phyloP scores from a whole-genome alignment of 37 sponge, comb jelly and placozoan species.

The Theonella swinhoei region DNA sequence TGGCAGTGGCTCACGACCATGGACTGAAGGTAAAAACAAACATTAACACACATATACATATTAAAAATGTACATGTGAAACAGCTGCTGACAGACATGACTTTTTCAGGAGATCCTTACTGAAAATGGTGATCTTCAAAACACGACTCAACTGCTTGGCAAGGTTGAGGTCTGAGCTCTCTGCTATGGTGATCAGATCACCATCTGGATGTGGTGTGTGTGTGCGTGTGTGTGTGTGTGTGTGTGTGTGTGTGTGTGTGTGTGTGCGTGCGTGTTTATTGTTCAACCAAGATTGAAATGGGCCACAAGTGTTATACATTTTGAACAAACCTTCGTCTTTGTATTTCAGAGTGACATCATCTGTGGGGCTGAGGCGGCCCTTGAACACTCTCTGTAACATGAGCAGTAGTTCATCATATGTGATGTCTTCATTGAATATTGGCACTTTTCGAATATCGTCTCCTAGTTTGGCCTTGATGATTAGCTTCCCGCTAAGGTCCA shows the following conservation, averaged over 20 bases:
- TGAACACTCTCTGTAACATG: constrained; percentile 90
- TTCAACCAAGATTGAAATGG: too few species aligned
- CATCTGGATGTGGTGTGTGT: too few species aligned
- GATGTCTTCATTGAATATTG: constrained; percentile 92
- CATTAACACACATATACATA: not conserved
- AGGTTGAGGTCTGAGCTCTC: constrained; percentile 83
- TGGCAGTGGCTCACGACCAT: constrained; percentile 44
- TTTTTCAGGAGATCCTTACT: constrained; percentile 51
- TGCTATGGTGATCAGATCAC: constrained; percentile 84
- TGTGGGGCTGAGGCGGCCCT: constrained; percentile 62
- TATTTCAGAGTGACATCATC: constrained; percentile 94
- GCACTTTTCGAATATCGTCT: constrained; percentile 81
- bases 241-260: not conserved
- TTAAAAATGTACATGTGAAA: too few species aligned
- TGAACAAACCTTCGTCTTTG: constrained; percentile 92
- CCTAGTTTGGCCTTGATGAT: constrained; percentile 88
- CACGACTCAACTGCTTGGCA: constrained; percentile 77
- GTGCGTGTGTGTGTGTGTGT: too few species aligned
- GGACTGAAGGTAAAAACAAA: constrained; percentile 18
- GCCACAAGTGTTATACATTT: too few species aligned
- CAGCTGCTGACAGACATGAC: not conserved
- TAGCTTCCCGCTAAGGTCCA: constrained; percentile 79
- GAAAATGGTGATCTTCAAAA: constrained; percentile 64
- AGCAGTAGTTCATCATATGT: constrained; percentile 94
- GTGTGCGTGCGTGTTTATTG: not conserved